Conservation (phyloP, 2,113 vertebrate genomes). For the Steatornis caripensis region DNA sequence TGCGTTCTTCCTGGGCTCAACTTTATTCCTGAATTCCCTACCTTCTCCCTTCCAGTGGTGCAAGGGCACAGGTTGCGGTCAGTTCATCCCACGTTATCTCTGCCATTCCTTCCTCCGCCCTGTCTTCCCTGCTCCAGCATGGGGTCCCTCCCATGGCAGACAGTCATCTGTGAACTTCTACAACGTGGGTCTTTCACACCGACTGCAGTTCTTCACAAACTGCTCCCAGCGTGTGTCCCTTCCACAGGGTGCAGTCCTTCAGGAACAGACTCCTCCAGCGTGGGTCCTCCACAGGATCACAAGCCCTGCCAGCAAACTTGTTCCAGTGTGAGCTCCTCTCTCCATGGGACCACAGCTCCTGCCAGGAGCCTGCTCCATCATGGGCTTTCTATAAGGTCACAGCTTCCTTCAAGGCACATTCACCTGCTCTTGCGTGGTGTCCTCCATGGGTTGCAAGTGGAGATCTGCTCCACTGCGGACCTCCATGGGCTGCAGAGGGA, state of each 20-base stretch:
- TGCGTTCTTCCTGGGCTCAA: neutral
- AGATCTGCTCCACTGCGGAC: neutral
- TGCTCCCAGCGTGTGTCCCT: neutral
- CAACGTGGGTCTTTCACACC: neutral
- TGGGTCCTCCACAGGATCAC: neutral
- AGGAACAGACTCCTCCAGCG: neutral
- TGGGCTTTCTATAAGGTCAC: neutral
- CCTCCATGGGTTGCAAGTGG: neutral
- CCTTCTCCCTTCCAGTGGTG: accelerated
- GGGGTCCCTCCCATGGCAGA: too few relatives aligned
- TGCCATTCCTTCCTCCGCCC: neutral
- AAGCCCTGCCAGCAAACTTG: neutral
- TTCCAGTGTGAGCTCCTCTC: neutral
- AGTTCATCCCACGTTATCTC: neutral
- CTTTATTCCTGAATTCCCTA: neutral
- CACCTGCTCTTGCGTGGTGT: neutral
- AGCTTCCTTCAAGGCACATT: neutral
- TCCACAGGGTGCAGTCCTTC: neutral
- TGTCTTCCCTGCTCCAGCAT: neutral
- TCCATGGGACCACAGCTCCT: neutral
- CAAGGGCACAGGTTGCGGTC: accelerated
- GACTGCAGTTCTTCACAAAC: neutral
- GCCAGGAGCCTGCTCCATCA: neutral
- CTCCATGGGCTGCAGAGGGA: neutral
- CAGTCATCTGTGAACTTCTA: neutral